Evolutionary conservation across 2,113 vertebrate genomes (phyloP).

Genomic region (Ramphastos sulfuratus): DNA sequence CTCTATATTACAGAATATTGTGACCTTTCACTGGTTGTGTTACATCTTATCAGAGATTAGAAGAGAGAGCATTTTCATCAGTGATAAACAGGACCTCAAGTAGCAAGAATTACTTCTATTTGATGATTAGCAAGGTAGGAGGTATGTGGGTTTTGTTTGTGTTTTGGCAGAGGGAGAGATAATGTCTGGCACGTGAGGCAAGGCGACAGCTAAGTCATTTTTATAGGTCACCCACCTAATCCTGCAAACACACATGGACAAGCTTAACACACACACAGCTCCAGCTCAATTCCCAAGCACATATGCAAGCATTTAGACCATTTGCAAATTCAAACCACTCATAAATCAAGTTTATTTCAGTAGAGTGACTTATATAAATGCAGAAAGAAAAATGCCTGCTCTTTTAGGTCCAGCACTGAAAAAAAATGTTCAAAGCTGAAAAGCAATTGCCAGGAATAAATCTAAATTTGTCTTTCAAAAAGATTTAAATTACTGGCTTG

Average conservation of each 20-base stretch:
- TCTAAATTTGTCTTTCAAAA: constrained; percentile 29
- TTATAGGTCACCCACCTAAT: neutral
- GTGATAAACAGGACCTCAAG: neutral
- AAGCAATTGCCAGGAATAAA: constrained; percentile 35
- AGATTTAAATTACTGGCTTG: neutral
- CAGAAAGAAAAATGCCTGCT: constrained; percentile 37
- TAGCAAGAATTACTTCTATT: neutral
- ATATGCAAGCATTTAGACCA: constrained; percentile 45
- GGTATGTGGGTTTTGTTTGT: neutral
- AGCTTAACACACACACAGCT: neutral
- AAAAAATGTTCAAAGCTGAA: constrained; percentile 42
- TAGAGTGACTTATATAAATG: constrained; percentile 44
- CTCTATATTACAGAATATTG: neutral
- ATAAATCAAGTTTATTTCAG: constrained; percentile 60
- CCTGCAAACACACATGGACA: neutral
- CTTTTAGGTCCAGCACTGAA: neutral
- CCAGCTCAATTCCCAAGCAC: constrained; percentile 25
- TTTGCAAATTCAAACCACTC: constrained; percentile 40
- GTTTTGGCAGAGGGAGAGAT: neutral
- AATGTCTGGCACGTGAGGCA: accelerated
- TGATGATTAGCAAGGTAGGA: neutral
- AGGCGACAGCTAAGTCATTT: neutral
- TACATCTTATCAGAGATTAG: neutral
- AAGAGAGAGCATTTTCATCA: neutral
- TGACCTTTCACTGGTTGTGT: neutral